phyloP scores from a whole-genome alignment of 2,888 invertebrate genomes.

The Octodonta nipae region DNA sequence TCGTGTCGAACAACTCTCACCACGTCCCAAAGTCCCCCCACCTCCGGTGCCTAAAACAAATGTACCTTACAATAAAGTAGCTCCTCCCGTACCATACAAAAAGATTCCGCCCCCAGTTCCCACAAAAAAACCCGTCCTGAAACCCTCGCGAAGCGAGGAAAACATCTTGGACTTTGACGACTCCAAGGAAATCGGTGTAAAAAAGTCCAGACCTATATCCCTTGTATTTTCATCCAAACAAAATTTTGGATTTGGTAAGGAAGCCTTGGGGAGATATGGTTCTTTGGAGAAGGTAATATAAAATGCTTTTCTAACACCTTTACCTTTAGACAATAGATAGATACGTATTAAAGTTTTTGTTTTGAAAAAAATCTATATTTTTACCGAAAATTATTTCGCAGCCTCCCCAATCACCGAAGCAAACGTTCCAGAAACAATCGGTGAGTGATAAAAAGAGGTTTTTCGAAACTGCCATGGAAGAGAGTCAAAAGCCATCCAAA shows the following conservation, averaged over 20 bases:
- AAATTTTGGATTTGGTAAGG: conserved; percentile 15
- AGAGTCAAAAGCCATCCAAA: conserved; percentile 74
- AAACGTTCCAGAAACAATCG: conserved; percentile 55
- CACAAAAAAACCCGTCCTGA: conserved; percentile 14
- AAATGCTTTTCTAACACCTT: background rate
- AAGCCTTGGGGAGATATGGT: conserved; percentile 14
- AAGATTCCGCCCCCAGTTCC: conserved; percentile 18
- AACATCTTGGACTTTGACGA: conserved; percentile 14
- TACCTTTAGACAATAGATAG: background rate
- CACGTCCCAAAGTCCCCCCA: conserved; percentile 10
- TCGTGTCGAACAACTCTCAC: conserved; percentile 4
- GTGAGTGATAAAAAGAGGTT: conserved; percentile 89
- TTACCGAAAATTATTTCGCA: no score
- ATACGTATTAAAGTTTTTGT: background rate
- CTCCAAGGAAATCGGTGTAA: conserved; percentile 9
- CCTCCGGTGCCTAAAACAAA: conserved; percentile 10
- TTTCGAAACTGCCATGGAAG: conserved; percentile 92
- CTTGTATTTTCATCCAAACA: conserved; percentile 19
- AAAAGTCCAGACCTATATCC: conserved; percentile 16
- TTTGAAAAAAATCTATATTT: no score
- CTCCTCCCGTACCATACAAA: conserved; percentile 13
- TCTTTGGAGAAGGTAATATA: conserved; percentile 15
- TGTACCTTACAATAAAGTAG: no score
- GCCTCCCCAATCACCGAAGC: conserved; percentile 49
- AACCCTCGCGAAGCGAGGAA: conserved; percentile 17